Percentiles rank a stretch among this genome's conserved stretches.
These are phyloP conservation scores for Dicranocentrus wangi DNA, from an alignment of 2,888 invertebrate species.

Conservation along the genomic window DNA sequence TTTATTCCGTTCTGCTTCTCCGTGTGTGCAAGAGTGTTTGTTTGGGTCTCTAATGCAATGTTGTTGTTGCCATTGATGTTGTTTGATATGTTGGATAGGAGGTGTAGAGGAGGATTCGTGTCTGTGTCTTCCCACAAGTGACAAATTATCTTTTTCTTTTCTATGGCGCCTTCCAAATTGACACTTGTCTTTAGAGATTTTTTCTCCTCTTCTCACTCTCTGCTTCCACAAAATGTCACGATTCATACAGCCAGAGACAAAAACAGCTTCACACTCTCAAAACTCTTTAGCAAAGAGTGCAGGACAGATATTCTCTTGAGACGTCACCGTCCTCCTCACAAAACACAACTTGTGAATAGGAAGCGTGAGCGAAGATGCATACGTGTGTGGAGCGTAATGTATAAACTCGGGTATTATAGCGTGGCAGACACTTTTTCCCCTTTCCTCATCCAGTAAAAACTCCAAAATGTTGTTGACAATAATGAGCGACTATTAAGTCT, in stretches of 20 bases:
- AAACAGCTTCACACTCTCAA: constrained; percentile 15
- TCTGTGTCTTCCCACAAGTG: constrained; percentile 65
- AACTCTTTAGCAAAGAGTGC: neutral
- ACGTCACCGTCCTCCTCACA: too few species aligned
- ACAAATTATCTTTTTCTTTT: constrained; percentile 68
- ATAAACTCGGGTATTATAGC: neutral
- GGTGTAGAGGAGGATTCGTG: constrained; percentile 42
- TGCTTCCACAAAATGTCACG: constrained; percentile 62
- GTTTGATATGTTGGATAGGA: constrained; percentile 15
- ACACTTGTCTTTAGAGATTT: constrained; percentile 67
- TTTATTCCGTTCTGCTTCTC: constrained; percentile 36
- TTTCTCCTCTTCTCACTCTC: constrained; percentile 27
- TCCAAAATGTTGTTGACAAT: constrained; percentile 16
- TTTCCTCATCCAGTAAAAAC: constrained; percentile 1
- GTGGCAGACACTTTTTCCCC: neutral
- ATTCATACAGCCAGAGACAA: constrained; percentile 49
- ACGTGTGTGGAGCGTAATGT: neutral
- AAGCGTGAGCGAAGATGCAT: neutral
- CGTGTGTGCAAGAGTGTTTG: constrained; percentile 36
- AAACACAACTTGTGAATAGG: too few species aligned
- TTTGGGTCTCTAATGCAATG: constrained; percentile 54
- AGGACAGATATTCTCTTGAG: too few species aligned
- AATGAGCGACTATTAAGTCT: constrained; percentile 53
- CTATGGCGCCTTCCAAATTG: constrained; percentile 69
- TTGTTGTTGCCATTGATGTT: constrained; percentile 62